These are phyloP conservation scores for Habroteleia sp. DNA, from an alignment of 2,888 invertebrate species.

Conservation along the genomic window DNA sequence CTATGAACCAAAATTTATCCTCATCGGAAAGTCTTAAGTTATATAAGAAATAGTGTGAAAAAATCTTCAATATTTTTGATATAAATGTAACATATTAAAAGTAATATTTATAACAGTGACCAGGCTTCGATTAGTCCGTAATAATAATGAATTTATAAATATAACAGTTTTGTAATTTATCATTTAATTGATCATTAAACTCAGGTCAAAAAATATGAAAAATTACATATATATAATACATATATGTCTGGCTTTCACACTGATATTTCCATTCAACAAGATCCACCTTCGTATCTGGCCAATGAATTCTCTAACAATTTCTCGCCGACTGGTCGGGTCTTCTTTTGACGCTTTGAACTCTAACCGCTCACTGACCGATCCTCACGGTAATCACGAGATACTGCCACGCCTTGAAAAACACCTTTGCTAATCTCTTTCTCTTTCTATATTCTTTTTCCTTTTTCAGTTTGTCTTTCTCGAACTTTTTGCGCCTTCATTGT, in stretches of 20 bases:
- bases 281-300: conserved; percentile 66
- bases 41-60: too few species aligned
- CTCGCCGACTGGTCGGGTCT: conserved; percentile 77
- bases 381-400: conserved; percentile 80
- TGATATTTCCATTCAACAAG: conserved; percentile 62
- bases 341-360: conserved; percentile 81
- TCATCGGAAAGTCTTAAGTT: too few species aligned
- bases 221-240: conserved; percentile 38
- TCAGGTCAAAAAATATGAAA: conserved; percentile 36
- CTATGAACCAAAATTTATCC: too few species aligned
- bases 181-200: conserved; percentile 42
- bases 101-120: too few species aligned
- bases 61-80: too few species aligned
- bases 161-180: conserved; percentile 25
- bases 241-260: conserved; percentile 36
- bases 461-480: conserved; percentile 51
- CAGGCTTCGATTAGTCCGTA: not conserved
- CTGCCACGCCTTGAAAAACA: conserved; percentile 81
- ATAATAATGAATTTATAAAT: not conserved
- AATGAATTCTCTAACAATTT: conserved; percentile 79
- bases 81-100: too few species aligned
- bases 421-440: conserved; percentile 71
- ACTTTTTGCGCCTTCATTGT: conserved; percentile 57
- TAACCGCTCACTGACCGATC: conserved; percentile 80
- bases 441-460: conserved; percentile 63